Evolutionary conservation across 2,113 vertebrate genomes (phyloP).

Genomic region (Nibea albiflora): DNA sequence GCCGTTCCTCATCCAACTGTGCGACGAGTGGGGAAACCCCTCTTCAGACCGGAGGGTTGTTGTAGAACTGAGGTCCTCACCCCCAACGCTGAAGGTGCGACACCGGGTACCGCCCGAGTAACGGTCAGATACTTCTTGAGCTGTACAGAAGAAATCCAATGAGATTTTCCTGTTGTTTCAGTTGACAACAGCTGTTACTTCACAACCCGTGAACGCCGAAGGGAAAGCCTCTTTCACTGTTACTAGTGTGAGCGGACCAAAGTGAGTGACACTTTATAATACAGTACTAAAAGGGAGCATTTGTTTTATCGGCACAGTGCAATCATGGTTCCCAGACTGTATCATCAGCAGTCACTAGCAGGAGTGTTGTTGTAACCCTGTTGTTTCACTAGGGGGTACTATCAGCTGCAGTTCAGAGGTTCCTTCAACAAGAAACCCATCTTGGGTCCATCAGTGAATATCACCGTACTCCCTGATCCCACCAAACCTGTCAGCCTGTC

Average conservation of each 20-base stretch:
- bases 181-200: constrained; percentile 64
- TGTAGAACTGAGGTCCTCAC: constrained; percentile 76
- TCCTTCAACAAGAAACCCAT: constrained; percentile 81
- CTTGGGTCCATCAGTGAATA: constrained; percentile 83
- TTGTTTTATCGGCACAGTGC: not conserved
- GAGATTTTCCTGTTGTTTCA: constrained; percentile 36
- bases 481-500: constrained; percentile 87
- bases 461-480: constrained; percentile 90
- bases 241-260: constrained; percentile 83
- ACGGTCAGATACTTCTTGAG: not conserved
- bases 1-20: constrained; percentile 88
- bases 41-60: constrained; percentile 86
- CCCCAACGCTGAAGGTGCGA: constrained; percentile 61
- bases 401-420: constrained; percentile 85
- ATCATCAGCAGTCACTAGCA: not conserved
- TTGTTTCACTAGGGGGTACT: constrained; percentile 87
- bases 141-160: not conserved
- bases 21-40: constrained; percentile 92
- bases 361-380: constrained; percentile 19
- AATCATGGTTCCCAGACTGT: not conserved
- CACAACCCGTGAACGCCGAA: constrained; percentile 82
- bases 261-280: constrained; percentile 83
- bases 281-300: not conserved
- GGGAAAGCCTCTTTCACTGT: constrained; percentile 88
- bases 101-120: not conserved